Conservation (phyloP, 2,797 vertebrate genomes). For the Spondyliosoma cantharus region DNA sequence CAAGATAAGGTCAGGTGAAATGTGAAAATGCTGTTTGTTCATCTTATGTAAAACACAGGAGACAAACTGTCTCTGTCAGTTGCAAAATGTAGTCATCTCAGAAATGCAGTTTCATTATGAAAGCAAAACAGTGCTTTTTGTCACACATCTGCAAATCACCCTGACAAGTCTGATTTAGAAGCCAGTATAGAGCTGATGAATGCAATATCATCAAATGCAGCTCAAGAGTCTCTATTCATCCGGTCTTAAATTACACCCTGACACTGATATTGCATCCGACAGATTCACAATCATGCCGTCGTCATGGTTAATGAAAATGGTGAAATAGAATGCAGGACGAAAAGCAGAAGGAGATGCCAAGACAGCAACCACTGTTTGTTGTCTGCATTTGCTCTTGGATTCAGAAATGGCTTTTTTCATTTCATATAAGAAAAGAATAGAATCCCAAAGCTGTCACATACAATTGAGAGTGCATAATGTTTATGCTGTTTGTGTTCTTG, state of each 20-base stretch:
- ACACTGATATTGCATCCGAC: slow-evolving; percentile 40
- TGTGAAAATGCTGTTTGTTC: slow-evolving; percentile 21
- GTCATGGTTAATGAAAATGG: slow-evolving; percentile 59
- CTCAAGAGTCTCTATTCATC: slow-evolving; percentile 36
- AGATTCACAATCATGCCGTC: slow-evolving; percentile 55
- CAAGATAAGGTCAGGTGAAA: slow-evolving; percentile 16
- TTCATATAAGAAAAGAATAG: slow-evolving; percentile 29
- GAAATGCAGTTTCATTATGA: slow-evolving; percentile 27
- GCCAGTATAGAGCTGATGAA: slow-evolving; percentile 48
- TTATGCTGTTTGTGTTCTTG: neutral
- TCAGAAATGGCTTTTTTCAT: slow-evolving; percentile 31
- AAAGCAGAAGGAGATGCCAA: slow-evolving; percentile 28
- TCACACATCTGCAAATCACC: slow-evolving; percentile 32
- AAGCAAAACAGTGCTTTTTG: slow-evolving; percentile 21
- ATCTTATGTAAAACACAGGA: slow-evolving; percentile 4
- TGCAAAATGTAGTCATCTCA: slow-evolving; percentile 17
- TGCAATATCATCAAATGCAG: slow-evolving; percentile 42
- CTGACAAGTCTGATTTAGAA: slow-evolving; percentile 35
- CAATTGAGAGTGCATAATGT: slow-evolving; percentile 13
- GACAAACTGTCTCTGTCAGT: slow-evolving; percentile 14
- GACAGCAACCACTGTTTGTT: slow-evolving; percentile 22
- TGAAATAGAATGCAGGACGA: slow-evolving; percentile 49
- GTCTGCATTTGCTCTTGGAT: neutral
- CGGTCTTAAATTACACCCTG: slow-evolving; percentile 53
- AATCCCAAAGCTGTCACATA: slow-evolving; percentile 8